Base-by-base conservation (phyloP, 2,888 invertebrate genomes). In the Psococerastis gibbosa region DNA sequence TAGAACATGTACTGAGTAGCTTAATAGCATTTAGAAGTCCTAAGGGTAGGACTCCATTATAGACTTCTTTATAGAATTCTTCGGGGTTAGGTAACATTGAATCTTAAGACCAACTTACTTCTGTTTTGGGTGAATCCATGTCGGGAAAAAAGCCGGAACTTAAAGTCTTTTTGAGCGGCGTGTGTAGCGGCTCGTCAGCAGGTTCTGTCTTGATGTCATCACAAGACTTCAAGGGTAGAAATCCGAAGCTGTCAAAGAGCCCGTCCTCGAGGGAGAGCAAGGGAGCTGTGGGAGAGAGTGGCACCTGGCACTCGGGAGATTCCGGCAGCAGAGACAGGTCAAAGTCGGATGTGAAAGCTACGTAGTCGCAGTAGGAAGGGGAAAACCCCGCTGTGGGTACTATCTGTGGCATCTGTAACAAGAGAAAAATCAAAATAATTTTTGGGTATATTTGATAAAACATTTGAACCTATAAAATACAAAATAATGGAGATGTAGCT, bases 331-430 rank as follows among this genome's bases (percentile, higher is more conserved):
- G 68, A 16, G 81, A 79, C 51, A 78, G 60, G 59, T 78, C 78
- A 59, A 78, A 78, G 52, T 77, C 75, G 42, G 76, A 73, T 15
- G 55, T 55, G 53, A 67, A 67, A 49, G 53, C 51, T 51, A 64
- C 67, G 61, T 71, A 72, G 57, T 72, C 72, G 59, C 76, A 78
- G 50, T 43, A 35, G 11, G 78, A 74, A 53, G 78, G 76, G 62
- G 77, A 78, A 60, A 73, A 76, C 61, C 78, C 78, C 56, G 77
- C 77, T 54, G 77, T 71, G 46, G 81, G 81, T 55, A 81, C 81
- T 56, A 75, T 79, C 67, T 82, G 82, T 63, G 81, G 78, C 80
- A 81, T 81, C 82, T 82, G 73, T 9, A 65, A 68, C 50, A 51
- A 53, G 51, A 50, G 48, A 48, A 43, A 46, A 45, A 49, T n/a